phyloP scores from a whole-genome alignment of 2,888 invertebrate genomes.

The Dynastes tityus region DNA sequence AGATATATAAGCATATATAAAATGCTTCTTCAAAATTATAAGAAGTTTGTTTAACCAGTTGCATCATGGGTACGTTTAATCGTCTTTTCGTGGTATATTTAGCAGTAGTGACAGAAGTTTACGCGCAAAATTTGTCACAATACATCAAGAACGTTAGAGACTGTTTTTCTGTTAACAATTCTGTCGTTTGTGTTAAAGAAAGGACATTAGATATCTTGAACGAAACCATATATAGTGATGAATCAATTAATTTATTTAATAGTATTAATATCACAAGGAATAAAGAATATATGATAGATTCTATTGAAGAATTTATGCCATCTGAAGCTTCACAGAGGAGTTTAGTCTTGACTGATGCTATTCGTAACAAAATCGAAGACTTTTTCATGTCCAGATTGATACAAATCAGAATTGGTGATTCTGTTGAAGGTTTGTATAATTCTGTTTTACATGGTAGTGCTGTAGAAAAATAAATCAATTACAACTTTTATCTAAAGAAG shows the following conservation, averaged over 20 bases:
- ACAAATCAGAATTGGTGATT: conserved; percentile 66
- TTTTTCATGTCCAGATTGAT: conserved; percentile 70
- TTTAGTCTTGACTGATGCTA: conserved; percentile 69
- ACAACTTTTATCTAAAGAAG: no score
- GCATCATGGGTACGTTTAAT: conserved; percentile 17
- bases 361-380: conserved; percentile 68
- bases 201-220: conserved; percentile 69
- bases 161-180: conserved; percentile 65
- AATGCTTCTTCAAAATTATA: conserved; percentile 4
- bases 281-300: conserved; percentile 63
- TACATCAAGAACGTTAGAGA: conserved; percentile 27
- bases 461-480: no score
- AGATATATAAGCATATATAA: conserved; percentile 57
- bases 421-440: conserved; percentile 63
- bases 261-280: conserved; percentile 67
- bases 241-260: conserved; percentile 64
- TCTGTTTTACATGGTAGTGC: neutral
- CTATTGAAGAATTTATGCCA: conserved; percentile 71
- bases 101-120: neutral
- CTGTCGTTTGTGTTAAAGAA: conserved; percentile 69
- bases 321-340: conserved; percentile 73
- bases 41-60: conserved; percentile 5
- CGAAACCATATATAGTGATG: conserved; percentile 67
- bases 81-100: neutral
- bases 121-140: neutral